phyloP scores from a whole-genome alignment of 2,888 invertebrate genomes.

The Drosophila falleni region DNA sequence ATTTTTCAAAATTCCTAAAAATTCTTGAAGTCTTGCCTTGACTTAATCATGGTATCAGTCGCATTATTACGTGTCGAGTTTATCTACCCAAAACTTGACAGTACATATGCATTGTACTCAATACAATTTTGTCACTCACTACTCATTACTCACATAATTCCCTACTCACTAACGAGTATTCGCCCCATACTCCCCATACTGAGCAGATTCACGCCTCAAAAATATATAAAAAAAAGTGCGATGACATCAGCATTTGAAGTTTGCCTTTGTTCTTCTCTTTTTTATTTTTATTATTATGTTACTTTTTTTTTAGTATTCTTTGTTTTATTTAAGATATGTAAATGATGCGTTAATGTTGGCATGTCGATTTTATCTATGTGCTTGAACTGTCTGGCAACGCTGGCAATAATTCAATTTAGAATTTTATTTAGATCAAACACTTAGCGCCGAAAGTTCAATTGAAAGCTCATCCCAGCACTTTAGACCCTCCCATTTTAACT shows the following conservation, averaged over 20 bases:
- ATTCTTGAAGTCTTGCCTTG: slow-evolving; percentile 41
- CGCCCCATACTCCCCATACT: background rate
- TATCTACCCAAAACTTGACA: slow-evolving; percentile 26
- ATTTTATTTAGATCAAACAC: slow-evolving; percentile 34
- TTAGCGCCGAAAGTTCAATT: slow-evolving; percentile 35
- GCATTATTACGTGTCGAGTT: slow-evolving; percentile 52
- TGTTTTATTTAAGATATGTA: slow-evolving; percentile 18
- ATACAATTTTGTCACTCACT: slow-evolving; percentile 4
- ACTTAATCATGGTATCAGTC: slow-evolving; percentile 38
- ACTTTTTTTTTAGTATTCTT: slow-evolving; percentile 3
- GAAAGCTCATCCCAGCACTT: slow-evolving; percentile 23
- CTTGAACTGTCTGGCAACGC: slow-evolving; percentile 36
- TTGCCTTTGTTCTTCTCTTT: slow-evolving; percentile 8
- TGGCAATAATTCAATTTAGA: slow-evolving; percentile 15
- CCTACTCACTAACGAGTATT: slow-evolving; percentile 5
- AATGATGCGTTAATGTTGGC: slow-evolving; percentile 23
- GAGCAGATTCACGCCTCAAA: slow-evolving; percentile 11
- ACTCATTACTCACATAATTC: slow-evolving; percentile 1
- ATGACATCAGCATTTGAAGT: slow-evolving; percentile 51
- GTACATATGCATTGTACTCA: slow-evolving; percentile 6
- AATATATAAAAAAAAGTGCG: slow-evolving; percentile 18
- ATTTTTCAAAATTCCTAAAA: background rate
- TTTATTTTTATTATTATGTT: slow-evolving; percentile 3
- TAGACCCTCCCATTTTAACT: too few species aligned
- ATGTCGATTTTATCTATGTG: background rate